Base-by-base conservation (phyloP, 1,140 invertebrate species). In the Papilio aristodemus region DNA sequence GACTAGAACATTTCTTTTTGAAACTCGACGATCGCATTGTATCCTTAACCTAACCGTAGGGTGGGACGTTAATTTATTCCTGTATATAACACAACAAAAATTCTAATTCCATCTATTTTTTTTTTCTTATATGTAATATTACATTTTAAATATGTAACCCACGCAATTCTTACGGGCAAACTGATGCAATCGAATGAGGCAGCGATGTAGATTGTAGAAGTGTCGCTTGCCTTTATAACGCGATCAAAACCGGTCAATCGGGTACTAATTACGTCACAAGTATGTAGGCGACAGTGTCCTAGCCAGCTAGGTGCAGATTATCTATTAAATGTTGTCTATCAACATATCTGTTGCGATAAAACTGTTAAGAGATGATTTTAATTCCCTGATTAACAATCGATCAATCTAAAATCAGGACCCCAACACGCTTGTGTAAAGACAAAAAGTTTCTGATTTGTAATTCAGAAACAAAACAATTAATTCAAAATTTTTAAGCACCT, bases 261-360 rank as follows among this genome's bases (percentile, higher is more conserved):
- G 27, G 57, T 59, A 36, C 32, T 17, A 17, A 25, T 59, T 25
- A 36, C 57, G 57, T 59, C 57, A 59, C 25, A 36, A 27, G 32
- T 59, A 59, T 59, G 57, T 59, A 59, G 57, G 57, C 57, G 57
- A 59, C 32, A 25, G 27, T 36, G n/a, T 59, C 25, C 25, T 59
- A 54, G 46, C 46, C 46, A 22, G 4, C 19, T 54, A 46, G 43
- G 19, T 46, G 43, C 43, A 46, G 19, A 46, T 46, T 9, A 4
- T 46, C 43, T 46, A 46, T 41, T 6, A 41, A 41, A 41, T 14
- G 4, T 41, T 41, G n/a, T 46, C 43, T 17, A 46, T 4, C 17
- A 22, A 38, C 37, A 38, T 38, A 7, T 10, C 43, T 46, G 14
- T 19, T 19, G 13, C n/a, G 13, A 41, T 41, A 19, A 6, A 19